A percentile compares a stretch with the other conserved stretches of the same genome.
These are phyloP conservation scores for Cryptus armator DNA, from an alignment of 2,888 invertebrate species.

Conservation along the genomic window DNA sequence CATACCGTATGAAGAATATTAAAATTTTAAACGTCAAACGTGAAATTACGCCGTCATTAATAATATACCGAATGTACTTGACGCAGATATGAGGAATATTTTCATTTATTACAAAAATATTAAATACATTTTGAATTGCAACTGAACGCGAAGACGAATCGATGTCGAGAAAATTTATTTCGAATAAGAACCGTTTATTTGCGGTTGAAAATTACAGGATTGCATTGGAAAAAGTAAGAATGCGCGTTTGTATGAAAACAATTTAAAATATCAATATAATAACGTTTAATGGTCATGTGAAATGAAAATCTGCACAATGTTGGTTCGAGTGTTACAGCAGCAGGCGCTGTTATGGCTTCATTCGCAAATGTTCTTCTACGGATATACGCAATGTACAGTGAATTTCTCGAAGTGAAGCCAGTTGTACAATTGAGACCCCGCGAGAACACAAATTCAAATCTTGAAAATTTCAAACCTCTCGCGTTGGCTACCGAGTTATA, in stretches of 20 bases:
- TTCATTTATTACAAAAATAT: too few relatives aligned
- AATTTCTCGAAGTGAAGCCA: conserved; percentile 21
- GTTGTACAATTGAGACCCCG: background rate
- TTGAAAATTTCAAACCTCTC: conserved; percentile 52
- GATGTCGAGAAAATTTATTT: too few relatives aligned
- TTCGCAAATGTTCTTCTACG: background rate
- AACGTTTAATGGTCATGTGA: background rate
- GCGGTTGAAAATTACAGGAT: too few relatives aligned
- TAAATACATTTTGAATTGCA: too few relatives aligned
- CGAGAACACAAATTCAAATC: conserved; percentile 57
- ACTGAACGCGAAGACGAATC: too few relatives aligned
- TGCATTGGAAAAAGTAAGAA: too few relatives aligned
- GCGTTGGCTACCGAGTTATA: conserved; percentile 44
- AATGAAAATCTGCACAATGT: background rate
- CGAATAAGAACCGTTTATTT: too few relatives aligned
- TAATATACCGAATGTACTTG: too few relatives aligned
- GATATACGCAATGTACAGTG: background rate
- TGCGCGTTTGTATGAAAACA: too few relatives aligned
- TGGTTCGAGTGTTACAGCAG: background rate
- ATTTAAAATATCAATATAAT: background rate
- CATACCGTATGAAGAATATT: background rate
- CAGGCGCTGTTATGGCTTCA: background rate
- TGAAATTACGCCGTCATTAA: background rate
- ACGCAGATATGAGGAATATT: too few relatives aligned
- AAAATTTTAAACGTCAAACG: background rate